Conservation (phyloP, 2,888 invertebrate genomes). For the Nemapogon koenigi region DNA sequence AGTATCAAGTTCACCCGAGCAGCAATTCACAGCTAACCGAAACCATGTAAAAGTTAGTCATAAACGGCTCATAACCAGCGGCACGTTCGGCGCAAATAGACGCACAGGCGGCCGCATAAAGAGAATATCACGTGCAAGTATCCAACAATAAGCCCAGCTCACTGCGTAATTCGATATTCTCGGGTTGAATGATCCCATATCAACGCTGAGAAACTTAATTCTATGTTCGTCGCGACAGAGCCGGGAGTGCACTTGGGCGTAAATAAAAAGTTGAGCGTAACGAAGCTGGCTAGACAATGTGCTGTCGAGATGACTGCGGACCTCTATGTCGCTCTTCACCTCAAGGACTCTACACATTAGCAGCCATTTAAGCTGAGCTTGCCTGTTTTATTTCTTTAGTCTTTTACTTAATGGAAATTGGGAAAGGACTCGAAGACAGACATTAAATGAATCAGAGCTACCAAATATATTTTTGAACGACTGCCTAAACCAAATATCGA, state of each 20-base stretch:
- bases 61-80: slow-evolving; percentile 14
- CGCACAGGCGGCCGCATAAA: slow-evolving; percentile 30
- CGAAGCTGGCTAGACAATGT: slow-evolving; percentile 51
- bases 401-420: no score
- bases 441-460: no score
- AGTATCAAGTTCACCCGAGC: no score
- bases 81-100: slow-evolving; percentile 4
- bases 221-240: slow-evolving; percentile 52
- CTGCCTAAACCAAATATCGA: no score
- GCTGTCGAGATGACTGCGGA: slow-evolving; percentile 44
- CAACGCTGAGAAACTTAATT: slow-evolving; percentile 58
- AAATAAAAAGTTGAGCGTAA: slow-evolving; percentile 62
- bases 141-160: slow-evolving; percentile 54
- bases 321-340: slow-evolving; percentile 15
- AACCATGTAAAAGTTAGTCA: slow-evolving; percentile 14
- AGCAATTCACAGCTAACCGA: no score
- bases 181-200: slow-evolving; percentile 64
- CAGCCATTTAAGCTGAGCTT: no score
- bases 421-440: no score
- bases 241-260: slow-evolving; percentile 60
- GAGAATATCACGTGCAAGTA: slow-evolving; percentile 56
- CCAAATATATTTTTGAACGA: no score
- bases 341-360: slow-evolving; percentile 29
- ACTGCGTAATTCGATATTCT: slow-evolving; percentile 58
- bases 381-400: no score